These are phyloP conservation scores for Cosmorhoe ocellata DNA, from an alignment of 2,888 invertebrate species.

Conservation along the genomic window DNA sequence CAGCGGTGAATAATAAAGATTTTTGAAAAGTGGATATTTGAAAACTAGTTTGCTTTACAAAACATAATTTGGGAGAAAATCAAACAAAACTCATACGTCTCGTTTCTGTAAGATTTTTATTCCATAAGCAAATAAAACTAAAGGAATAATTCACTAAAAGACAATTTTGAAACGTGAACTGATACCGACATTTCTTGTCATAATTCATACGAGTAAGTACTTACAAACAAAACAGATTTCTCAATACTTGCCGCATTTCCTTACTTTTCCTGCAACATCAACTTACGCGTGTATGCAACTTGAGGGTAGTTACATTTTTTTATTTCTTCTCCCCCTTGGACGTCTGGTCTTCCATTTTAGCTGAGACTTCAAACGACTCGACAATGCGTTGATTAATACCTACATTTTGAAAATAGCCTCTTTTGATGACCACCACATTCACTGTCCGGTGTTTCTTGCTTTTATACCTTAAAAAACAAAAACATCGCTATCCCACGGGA, in stretches of 20 bases:
- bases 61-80: too few species aligned
- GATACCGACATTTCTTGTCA: too few species aligned
- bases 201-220: too few species aligned
- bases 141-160: too few species aligned
- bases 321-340: constrained; percentile 70
- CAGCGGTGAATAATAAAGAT: constrained; percentile 47
- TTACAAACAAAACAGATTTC: not conserved
- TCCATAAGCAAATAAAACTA: too few species aligned
- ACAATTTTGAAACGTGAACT: too few species aligned
- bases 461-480: too few species aligned
- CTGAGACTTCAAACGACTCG: constrained; percentile 64
- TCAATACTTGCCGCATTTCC: constrained; percentile 9
- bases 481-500: too few species aligned
- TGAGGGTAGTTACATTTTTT: constrained; percentile 62
- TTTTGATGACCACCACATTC: constrained; percentile 11
- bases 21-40: constrained; percentile 4
- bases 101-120: too few species aligned
- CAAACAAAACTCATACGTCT: too few species aligned
- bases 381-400: constrained; percentile 70
- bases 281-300: constrained; percentile 73
- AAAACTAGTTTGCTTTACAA: not conserved
- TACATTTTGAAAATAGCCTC: constrained; percentile 28
- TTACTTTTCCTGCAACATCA: constrained; percentile 47
- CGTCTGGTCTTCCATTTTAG: constrained; percentile 73
- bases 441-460: constrained; percentile 11